Evolutionary conservation across 1,140 invertebrate species (phyloP).

Genomic region (Panagrolaimus sp.): DNA sequence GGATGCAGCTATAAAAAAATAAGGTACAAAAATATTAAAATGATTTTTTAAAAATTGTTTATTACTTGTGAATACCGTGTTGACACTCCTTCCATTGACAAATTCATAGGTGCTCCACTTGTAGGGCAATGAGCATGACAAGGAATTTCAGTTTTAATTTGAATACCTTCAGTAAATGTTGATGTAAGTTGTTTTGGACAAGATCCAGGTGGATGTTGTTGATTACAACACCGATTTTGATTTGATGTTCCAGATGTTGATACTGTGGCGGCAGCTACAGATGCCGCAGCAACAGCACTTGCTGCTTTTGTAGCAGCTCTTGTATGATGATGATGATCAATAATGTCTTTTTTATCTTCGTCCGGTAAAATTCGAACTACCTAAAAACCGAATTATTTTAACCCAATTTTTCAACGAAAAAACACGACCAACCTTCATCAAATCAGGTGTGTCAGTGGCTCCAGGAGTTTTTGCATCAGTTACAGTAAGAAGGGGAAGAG

Average conservation of each 20-base stretch:
- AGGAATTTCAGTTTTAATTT: neutral
- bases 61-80: slow-evolving; percentile 4
- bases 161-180: neutral
- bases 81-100: neutral
- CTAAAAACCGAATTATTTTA: neutral
- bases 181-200: neutral
- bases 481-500: slow-evolving; percentile 36
- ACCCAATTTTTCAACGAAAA: neutral
- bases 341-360: neutral
- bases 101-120: neutral
- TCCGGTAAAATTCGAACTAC: neutral
- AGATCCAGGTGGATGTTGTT: slow-evolving; percentile 10
- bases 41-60: neutral
- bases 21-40: no score
- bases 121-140: neutral
- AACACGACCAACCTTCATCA: slow-evolving; percentile 30
- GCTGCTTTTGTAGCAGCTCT: slow-evolving; percentile 10
- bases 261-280: neutral
- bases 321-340: slow-evolving; percentile 7
- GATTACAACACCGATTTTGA: neutral
- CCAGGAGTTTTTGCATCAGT: slow-evolving; percentile 39
- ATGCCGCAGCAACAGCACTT: neutral
- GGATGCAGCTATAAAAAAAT: neutral
- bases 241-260: neutral
- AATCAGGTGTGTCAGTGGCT: slow-evolving; percentile 30